Evolutionary conservation across 92 coral and sea anemone species (phyloP), one percentile per base, ranked within the genome.

Genomic region (Chrysogorgia sp.): DNA sequence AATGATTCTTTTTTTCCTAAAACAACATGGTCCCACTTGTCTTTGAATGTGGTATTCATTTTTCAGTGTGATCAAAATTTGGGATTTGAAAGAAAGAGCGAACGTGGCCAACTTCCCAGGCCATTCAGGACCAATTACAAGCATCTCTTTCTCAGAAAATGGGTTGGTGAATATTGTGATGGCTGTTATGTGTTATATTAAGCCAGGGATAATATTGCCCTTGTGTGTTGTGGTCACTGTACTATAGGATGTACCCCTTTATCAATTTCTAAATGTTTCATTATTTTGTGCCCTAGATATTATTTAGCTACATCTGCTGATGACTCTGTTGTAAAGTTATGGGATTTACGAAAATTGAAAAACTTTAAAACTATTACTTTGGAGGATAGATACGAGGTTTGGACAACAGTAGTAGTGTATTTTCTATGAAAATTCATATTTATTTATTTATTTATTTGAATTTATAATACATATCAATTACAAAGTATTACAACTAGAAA

Each of bases 21-120:
- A 24, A 25, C 7, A 41, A 21, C 21, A 7, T 3, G 6, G 17
- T 68, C 35, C 63, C 22, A 37, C 40, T 0, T 65, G 12, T 58
- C 15, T 1, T 61, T 52, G 10, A n/a, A n/a, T n/a, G n/a, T n/a
- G n/a, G n/a, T n/a, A n/a, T n/a, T 61, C 32, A 10, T 55, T 21
- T 71, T 68, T 22, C 49, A 94, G 98, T 50, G 88, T 96, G 58
- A 96, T 96, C 72, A 96, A 96, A 88, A 96, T 96, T 83, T 96
- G 99, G 99, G 99, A 96, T 86, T 83, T 96, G 65, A 96, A 96
- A 77, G 99, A 96, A 65, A 78, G 99, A 68, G 97, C 99, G 21
- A 96, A 96, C 35, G 99, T 96, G 0, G 99, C 99, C 24, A 96
- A 96, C 62, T 96, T 96, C 86, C 99, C 99, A 25, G 99, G 99